Evolutionary conservation across 2,888 invertebrate genomes (phyloP).

Genomic region (Dermolepida albohirtum): DNA sequence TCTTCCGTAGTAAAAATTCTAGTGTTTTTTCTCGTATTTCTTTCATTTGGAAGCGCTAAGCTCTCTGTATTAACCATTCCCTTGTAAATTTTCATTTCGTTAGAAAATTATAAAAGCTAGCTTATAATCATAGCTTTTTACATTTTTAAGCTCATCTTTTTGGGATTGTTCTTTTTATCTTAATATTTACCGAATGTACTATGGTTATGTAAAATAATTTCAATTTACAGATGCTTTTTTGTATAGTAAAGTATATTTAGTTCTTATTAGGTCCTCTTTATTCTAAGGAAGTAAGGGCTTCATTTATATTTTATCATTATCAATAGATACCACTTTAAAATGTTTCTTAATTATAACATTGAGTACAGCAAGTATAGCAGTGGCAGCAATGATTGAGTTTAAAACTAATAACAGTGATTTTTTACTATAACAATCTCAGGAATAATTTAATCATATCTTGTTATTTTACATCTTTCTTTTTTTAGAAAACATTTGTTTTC

Average conservation of each 20-base stretch:
- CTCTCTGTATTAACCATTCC: slow-evolving; percentile 35
- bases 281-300: too few relatives aligned
- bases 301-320: too few relatives aligned
- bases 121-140: slow-evolving; percentile 46
- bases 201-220: slow-evolving; percentile 1
- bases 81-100: slow-evolving; percentile 24
- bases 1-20: slow-evolving; percentile 39
- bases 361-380: too few relatives aligned
- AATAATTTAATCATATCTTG: too few relatives aligned
- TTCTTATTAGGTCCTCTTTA: too few relatives aligned
- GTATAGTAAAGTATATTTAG: neutral
- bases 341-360: too few relatives aligned
- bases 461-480: too few relatives aligned
- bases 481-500: too few relatives aligned
- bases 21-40: slow-evolving; percentile 16
- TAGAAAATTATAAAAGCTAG: slow-evolving; percentile 60
- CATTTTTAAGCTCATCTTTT: slow-evolving; percentile 56
- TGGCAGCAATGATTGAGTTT: too few relatives aligned
- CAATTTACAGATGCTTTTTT: neutral
- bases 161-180: slow-evolving; percentile 47
- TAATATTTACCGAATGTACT: slow-evolving; percentile 46
- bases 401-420: too few relatives aligned
- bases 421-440: too few relatives aligned
- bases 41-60: slow-evolving; percentile 47
- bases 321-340: too few relatives aligned